phyloP scores from a whole-genome alignment of 1,140 invertebrate genomes.

The Sminthurides bifidus region DNA sequence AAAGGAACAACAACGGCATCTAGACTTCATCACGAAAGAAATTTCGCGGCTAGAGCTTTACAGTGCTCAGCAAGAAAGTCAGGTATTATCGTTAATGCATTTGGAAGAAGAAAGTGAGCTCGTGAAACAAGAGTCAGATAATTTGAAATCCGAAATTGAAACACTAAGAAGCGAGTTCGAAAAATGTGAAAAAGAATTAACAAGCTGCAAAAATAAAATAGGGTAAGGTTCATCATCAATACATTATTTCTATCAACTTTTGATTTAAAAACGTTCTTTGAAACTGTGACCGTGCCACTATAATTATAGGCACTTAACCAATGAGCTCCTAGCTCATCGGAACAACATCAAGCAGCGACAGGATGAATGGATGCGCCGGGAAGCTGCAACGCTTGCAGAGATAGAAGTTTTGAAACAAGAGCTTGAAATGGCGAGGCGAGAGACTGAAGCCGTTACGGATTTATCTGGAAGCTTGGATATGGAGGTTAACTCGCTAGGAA shows the following conservation, averaged over 20 bases:
- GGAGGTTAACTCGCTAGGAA: conserved; percentile 43
- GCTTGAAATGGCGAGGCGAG: conserved; percentile 52
- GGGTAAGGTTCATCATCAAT: conserved; percentile 42
- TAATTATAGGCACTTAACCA: conserved; percentile 45
- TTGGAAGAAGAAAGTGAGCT: conserved; percentile 78
- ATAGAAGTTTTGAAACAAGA: conserved; percentile 68
- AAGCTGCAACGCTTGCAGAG: conserved; percentile 60
- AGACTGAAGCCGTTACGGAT: conserved; percentile 63
- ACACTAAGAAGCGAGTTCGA: conserved; percentile 66
- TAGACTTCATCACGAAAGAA: conserved; percentile 70
- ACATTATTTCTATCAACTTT: not conserved
- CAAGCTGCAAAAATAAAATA: conserved; percentile 85
- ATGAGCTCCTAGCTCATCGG: conserved; percentile 43
- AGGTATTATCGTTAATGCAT: conserved; percentile 48
- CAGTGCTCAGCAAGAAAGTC: conserved; percentile 28
- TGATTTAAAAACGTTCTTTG: not conserved
- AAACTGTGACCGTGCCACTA: not conserved
- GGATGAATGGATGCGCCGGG: conserved; percentile 50
- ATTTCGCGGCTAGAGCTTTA: conserved; percentile 61
- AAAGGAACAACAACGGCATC: conserved; percentile 67
- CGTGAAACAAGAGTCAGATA: conserved; percentile 74
- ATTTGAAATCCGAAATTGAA: conserved; percentile 69
- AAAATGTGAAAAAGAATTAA: conserved; percentile 73
- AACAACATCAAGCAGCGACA: conserved; percentile 31
- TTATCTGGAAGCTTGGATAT: conserved; percentile 66